A percentile compares a stretch with the other conserved stretches of the same genome.
Conservation (phyloP, 2,797 vertebrate genomes). For the Ptychadena robeensis region DNA sequence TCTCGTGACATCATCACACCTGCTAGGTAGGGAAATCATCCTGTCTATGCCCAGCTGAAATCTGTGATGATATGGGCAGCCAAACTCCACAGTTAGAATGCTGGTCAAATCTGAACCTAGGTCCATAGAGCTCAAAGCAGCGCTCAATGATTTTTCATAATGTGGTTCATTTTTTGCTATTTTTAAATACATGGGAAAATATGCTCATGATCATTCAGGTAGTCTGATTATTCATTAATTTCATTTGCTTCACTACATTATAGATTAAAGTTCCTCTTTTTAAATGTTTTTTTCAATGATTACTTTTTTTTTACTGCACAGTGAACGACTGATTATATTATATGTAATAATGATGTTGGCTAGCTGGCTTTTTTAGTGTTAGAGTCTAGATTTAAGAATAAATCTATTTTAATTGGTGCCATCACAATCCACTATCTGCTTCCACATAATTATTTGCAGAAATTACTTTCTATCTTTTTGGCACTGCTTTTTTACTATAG, state of each 20-base stretch:
- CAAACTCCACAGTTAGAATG: no score
- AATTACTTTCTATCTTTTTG: conserved; percentile 56
- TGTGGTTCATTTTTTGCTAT: neutral
- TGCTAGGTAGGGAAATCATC: no score
- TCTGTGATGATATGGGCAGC: no score
- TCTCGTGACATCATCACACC: no score
- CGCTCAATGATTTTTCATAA: neutral
- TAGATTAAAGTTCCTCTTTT: neutral
- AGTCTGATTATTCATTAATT: neutral
- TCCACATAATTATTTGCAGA: conserved; percentile 59
- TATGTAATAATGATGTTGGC: conserved; percentile 34
- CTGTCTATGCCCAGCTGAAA: no score
- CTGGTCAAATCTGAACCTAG: no score
- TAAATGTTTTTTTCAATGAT: neutral
- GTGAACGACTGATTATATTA: conserved; percentile 45
- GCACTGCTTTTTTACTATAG: conserved; percentile 56
- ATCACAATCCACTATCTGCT: conserved; percentile 55
- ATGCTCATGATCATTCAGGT: neutral
- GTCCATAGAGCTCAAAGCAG: neutral
- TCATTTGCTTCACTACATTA: neutral
- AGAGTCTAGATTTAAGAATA: conserved; percentile 40
- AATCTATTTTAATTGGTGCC: conserved; percentile 60
- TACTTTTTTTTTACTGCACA: conserved; percentile 16
- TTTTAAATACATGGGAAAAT: neutral
- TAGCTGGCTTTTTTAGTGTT: conserved; percentile 35